Percentiles rank a stretch among this genome's conserved stretches.
Conservation (phyloP, 2,113 vertebrate species). For the Rousettus leschenaultii region DNA sequence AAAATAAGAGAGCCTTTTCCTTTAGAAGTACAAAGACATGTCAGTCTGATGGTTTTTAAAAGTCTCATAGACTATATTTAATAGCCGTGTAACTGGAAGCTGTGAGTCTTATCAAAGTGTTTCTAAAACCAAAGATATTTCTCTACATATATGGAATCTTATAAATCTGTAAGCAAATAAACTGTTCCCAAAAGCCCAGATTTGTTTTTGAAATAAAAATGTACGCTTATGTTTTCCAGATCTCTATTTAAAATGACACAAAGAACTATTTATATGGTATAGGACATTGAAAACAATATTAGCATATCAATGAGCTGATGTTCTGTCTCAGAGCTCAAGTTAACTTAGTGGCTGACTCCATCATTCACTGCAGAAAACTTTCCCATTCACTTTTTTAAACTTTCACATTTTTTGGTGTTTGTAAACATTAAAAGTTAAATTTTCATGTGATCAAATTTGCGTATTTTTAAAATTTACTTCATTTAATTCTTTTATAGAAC, state of each 20-base stretch:
- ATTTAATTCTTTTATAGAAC: background rate
- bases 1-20: background rate
- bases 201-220: conserved; percentile 37
- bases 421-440: background rate
- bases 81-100: background rate
- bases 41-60: background rate
- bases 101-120: conserved; percentile 13
- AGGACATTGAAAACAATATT: background rate
- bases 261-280: background rate
- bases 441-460: background rate
- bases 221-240: background rate
- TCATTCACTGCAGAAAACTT: background rate
- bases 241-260: background rate
- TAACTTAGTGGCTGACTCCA: background rate
- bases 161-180: background rate
- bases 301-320: background rate
- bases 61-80: background rate
- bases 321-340: background rate
- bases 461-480: background rate
- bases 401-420: background rate
- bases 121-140: conserved; percentile 2
- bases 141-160: background rate
- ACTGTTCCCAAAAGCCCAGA: background rate
- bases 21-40: background rate
- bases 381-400: background rate